phyloP scores from a whole-genome alignment of 2,113 vertebrate species.

The Aythya baeri region DNA sequence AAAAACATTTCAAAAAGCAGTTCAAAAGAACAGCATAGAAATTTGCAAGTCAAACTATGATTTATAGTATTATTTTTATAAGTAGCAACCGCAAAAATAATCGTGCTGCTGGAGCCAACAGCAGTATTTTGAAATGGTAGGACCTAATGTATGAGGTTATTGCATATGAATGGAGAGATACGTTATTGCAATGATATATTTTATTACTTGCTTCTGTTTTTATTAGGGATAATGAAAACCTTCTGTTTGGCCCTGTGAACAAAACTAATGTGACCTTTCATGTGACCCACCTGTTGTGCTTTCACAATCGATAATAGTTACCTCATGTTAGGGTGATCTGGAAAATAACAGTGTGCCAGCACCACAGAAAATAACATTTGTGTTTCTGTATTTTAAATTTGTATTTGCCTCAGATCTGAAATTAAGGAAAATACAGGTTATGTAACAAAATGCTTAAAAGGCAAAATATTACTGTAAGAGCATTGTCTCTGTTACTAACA shows the following conservation, averaged over 20 bases:
- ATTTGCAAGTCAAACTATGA: constrained; percentile 63
- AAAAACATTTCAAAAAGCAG: constrained; percentile 47
- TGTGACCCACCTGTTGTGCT: constrained; percentile 91
- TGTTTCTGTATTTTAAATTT: constrained; percentile 63
- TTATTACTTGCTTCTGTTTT: constrained; percentile 88
- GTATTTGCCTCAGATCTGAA: constrained; percentile 43
- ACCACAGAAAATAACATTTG: constrained; percentile 66
- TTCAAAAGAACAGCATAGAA: constrained; percentile 65
- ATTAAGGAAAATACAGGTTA: constrained; percentile 62
- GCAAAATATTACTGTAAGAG: constrained; percentile 52
- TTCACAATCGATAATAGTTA: constrained; percentile 84
- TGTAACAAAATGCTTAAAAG: constrained; percentile 64
- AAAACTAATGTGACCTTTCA: constrained; percentile 85
- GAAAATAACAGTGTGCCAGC: constrained; percentile 69
- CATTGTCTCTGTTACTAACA: background rate
- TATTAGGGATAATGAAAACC: constrained; percentile 88
- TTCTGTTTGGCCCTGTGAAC: constrained; percentile 85
- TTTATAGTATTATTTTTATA: constrained; percentile 74
- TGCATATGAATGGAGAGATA: constrained; percentile 74
- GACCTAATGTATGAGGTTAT: constrained; percentile 72
- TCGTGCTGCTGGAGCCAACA: constrained; percentile 52
- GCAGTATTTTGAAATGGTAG: constrained; percentile 68
- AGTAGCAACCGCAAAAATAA: constrained; percentile 69
- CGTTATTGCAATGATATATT: constrained; percentile 83
- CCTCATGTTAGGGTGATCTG: constrained; percentile 81